Conservation (phyloP, 2,113 vertebrate genomes). For the Lepus europaeus region DNA sequence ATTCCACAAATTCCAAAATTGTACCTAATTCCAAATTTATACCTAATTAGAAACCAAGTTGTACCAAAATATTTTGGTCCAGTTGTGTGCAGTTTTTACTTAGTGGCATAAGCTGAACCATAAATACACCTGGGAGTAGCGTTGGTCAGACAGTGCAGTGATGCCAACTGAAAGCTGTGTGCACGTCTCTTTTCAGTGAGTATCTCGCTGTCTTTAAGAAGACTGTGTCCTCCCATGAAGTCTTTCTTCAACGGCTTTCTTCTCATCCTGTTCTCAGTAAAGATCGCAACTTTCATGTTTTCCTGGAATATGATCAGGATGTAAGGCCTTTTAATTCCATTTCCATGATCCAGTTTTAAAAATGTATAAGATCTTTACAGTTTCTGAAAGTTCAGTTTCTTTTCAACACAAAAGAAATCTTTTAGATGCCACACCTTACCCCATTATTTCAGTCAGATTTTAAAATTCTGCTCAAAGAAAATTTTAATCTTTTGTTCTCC, state of each 20-base stretch:
- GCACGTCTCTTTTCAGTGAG: conserved; percentile 83
- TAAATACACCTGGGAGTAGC: background rate
- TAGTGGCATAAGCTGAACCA: background rate
- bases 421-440: background rate
- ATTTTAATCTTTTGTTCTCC: background rate
- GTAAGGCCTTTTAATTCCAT: conserved; percentile 88
- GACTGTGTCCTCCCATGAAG: conserved; percentile 97
- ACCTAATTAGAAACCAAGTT: background rate
- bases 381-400: background rate
- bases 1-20: background rate
- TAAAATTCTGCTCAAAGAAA: background rate
- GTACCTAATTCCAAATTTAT: background rate
- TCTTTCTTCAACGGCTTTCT: conserved; percentile 96
- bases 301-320: conserved; percentile 98
- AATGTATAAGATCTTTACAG: background rate
- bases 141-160: background rate
- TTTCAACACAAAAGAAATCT: background rate
- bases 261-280: conserved; percentile 95
- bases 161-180: background rate
- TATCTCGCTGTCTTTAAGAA: conserved; percentile 99
- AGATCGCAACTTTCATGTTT: conserved; percentile 98
- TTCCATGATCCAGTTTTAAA: background rate
- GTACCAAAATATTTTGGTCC: background rate
- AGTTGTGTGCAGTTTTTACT: background rate
- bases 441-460: background rate